phyloP scores from a whole-genome alignment of 1,140 invertebrate genomes.

The Sitophilus oryzae region DNA sequence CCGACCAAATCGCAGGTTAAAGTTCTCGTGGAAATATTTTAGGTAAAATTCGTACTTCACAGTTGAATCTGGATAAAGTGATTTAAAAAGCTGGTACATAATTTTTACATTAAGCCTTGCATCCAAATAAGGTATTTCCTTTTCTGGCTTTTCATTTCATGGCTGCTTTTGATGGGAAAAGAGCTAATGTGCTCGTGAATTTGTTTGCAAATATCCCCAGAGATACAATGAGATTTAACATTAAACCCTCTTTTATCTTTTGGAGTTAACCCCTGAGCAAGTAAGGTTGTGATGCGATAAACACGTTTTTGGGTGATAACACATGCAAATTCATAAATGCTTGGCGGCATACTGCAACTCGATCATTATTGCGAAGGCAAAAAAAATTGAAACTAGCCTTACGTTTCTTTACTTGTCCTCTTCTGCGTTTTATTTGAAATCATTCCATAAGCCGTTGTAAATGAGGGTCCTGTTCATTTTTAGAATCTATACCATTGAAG shows the following conservation, averaged over 20 bases:
- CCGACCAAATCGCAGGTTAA: slow-evolving; percentile 4
- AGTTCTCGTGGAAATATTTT: too few relatives aligned
- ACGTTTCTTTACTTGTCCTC: not conserved
- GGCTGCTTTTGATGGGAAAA: not conserved
- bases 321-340: not conserved
- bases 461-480: slow-evolving; percentile 2
- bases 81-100: not conserved
- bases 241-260: slow-evolving; percentile 1
- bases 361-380: not conserved
- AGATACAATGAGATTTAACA: slow-evolving; percentile 2
- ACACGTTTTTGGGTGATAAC: slow-evolving; percentile 1
- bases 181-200: slow-evolving; percentile 3
- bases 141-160: not conserved
- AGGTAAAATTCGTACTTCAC: slow-evolving; percentile 5
- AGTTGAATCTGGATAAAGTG: slow-evolving; percentile 4
- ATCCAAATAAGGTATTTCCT: too few relatives aligned
- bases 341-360: slow-evolving; percentile 1
- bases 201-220: not conserved
- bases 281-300: slow-evolving; percentile 3
- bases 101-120: too few relatives aligned
- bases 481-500: not conserved
- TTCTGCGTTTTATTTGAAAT: not conserved
- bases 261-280: slow-evolving; percentile 1
- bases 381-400: slow-evolving; percentile 7
- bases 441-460: not conserved